Evolutionary conservation across 2,888 invertebrate genomes (phyloP).

Genomic region (Scaptodrosophila latifasciaeformis): DNA sequence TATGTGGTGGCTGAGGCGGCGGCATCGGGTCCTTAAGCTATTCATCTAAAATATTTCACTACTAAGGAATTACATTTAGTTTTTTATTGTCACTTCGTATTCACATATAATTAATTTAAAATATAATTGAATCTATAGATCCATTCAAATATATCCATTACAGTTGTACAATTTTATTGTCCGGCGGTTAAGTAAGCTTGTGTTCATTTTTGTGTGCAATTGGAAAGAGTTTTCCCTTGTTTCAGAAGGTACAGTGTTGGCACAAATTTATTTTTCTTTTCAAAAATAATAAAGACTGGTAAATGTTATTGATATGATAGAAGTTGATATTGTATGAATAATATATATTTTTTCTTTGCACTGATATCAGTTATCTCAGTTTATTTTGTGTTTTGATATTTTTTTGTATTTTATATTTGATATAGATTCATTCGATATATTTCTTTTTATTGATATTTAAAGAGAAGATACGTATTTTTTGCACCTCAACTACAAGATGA

Average conservation of each 20-base stretch:
- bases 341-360: slow-evolving; percentile 35
- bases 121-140: no score
- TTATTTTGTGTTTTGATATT: slow-evolving; percentile 13
- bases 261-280: slow-evolving; percentile 39
- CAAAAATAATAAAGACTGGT: slow-evolving; percentile 12
- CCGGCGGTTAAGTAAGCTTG: slow-evolving; percentile 1
- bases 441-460: slow-evolving; percentile 1
- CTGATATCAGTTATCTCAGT: slow-evolving; percentile 55
- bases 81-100: background rate
- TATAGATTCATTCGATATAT: slow-evolving; percentile 33
- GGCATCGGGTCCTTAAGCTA: background rate
- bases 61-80: slow-evolving; percentile 1
- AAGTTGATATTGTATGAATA: slow-evolving; percentile 48
- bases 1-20: slow-evolving; percentile 10
- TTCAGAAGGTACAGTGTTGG: slow-evolving; percentile 53
- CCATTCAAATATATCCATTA: background rate
- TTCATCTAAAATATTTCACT: background rate
- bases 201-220: background rate
- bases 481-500: slow-evolving; percentile 45
- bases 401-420: slow-evolving; percentile 18
- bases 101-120: no score
- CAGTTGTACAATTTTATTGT: slow-evolving; percentile 4
- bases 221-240: slow-evolving; percentile 16
- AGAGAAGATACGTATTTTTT: background rate
- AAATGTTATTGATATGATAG: slow-evolving; percentile 58